These are phyloP conservation scores for Aphidius colemani DNA, from an alignment of 2,888 invertebrate genomes.

Conservation along the genomic window DNA sequence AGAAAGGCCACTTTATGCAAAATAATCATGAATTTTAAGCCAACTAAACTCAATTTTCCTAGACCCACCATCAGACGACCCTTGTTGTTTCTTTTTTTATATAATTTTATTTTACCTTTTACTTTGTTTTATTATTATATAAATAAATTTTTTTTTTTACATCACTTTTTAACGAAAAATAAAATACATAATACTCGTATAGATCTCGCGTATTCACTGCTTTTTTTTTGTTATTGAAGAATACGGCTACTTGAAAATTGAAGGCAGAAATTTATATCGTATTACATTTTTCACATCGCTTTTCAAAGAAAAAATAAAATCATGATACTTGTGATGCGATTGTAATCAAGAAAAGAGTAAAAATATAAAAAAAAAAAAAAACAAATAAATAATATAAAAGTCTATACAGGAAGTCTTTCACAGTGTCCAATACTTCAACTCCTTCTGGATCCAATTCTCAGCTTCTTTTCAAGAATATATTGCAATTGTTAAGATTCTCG, in stretches of 20 bases:
- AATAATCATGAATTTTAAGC: conserved; percentile 45
- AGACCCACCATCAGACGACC: no score
- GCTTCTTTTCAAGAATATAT: conserved; percentile 29
- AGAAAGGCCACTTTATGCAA: conserved; percentile 39
- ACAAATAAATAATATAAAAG: not conserved
- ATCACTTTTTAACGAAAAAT: not conserved
- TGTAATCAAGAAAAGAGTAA: not conserved
- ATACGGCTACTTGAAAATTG: not conserved
- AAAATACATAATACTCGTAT: not conserved
- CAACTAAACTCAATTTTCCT: conserved; percentile 27
- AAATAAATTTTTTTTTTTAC: not conserved
- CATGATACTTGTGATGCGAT: not conserved
- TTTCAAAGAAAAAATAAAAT: not conserved
- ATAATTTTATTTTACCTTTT: conserved; percentile 7
- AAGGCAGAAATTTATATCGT: not conserved
- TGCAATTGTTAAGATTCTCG: conserved; percentile 31
- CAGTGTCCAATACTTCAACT: no score
- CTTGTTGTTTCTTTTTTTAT: not conserved
- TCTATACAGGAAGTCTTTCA: not conserved
- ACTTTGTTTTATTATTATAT: not conserved
- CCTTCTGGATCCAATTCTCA: conserved; percentile 29
- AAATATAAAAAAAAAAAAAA: not conserved
- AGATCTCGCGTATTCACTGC: no score
- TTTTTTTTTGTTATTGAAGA: not conserved
- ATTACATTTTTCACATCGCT: not conserved